Conservation (phyloP, 2,113 vertebrate genomes). For the Eulacestoma nigropectus region DNA sequence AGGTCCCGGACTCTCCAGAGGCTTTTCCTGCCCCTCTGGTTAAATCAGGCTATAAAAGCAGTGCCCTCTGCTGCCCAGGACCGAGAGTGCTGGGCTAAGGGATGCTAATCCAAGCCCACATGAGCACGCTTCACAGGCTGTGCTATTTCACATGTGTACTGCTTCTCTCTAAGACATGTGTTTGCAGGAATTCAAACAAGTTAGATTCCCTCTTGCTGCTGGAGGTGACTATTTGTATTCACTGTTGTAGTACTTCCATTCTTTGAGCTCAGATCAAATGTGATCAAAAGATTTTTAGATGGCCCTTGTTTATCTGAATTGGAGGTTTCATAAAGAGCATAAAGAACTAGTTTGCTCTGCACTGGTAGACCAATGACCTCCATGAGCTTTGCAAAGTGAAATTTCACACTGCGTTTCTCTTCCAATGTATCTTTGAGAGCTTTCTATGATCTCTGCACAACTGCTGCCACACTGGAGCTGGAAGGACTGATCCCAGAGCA, state of each 20-base stretch:
- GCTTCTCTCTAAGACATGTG: not conserved
- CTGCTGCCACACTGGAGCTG: not conserved
- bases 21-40: not conserved
- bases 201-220: not conserved
- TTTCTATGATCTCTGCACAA: not conserved
- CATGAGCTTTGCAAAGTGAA: not conserved
- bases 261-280: not conserved
- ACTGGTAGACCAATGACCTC: not conserved
- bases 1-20: not conserved
- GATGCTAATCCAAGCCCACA: not conserved
- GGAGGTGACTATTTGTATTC: not conserved
- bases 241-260: not conserved
- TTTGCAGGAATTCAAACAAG: not conserved
- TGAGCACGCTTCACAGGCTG: not conserved
- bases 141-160: not conserved
- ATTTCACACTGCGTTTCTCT: not conserved
- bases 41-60: not conserved
- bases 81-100: not conserved
- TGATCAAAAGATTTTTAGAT: not conserved
- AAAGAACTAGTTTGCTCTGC: not conserved
- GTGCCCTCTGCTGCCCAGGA: slow-evolving; percentile 47
- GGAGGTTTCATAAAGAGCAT: not conserved
- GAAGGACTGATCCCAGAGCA: not conserved
- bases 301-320: not conserved
- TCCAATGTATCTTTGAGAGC: not conserved